Base-by-base conservation (phyloP, 2,797 vertebrate genomes). In the Pteropus rufus region DNA sequence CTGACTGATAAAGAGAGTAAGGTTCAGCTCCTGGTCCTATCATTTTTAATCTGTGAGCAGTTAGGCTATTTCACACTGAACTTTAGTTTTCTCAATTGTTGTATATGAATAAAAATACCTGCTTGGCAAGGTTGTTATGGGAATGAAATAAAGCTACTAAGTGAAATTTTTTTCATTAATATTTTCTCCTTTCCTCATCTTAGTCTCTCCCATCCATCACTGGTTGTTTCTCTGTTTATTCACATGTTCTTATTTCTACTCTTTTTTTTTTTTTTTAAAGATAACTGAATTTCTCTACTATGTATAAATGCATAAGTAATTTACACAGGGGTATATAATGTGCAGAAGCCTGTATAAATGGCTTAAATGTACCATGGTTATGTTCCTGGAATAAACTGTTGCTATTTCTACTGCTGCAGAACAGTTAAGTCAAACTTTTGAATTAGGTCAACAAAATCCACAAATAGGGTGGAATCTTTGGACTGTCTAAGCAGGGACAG, bases 371-470 rank as follows among this genome's bases (percentile, higher is more conserved):
- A 81, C 85, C 88, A 58, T 69, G 60, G 46, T 46, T 96, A 36
- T 52, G 31, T 86, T 96, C 85, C 96, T 95, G 46, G 64, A 97
- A 97, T 97, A 96, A 97, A 91, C 86, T 92, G 93, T 86, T 96
- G 11, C 90, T 96, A 93, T 96, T 96, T 96, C 89, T 93, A 96
- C 70, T 67, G 36, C 60, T 89, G 46, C 56, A 97, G 92, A 93
- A 95, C 94, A 97, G 94, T 97, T 93, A 96, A 96, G 95, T 94
- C 96, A 96, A 97, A 95, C 81, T 95, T 96, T 97, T 97, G 92
- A 97, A 98, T 96, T 95, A 97, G 95, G 95, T 96, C 96, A 96
- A 96, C 96, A 95, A 97, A 98, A 98, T 97, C 97, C 97, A 97
- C 97, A 97, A 98, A 97, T 97, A 98, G 95, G 95, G 94, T 95